These are phyloP conservation scores for Scaptomyza pallida DNA, from an alignment of 1,140 invertebrate genomes.

Conservation along the genomic window DNA sequence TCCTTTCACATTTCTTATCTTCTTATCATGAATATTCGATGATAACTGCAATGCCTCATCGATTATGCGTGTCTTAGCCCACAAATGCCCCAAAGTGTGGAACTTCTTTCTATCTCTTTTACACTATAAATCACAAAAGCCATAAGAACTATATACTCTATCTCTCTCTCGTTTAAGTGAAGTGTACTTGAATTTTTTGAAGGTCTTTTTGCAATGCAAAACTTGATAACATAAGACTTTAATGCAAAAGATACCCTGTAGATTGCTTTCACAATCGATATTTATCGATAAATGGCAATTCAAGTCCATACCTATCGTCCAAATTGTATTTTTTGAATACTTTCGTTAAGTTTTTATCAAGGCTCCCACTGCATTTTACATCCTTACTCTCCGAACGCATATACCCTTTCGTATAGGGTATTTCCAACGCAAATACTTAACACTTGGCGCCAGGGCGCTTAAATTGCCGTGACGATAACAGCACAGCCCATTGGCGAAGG, in stretches of 20 bases:
- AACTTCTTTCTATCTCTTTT: neutral
- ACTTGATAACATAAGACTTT: slow-evolving; percentile 26
- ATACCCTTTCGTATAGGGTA: slow-evolving; percentile 15
- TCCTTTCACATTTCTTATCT: too few species aligned
- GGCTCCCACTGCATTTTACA: too few species aligned
- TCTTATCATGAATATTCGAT: neutral
- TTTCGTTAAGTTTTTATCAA: too few species aligned
- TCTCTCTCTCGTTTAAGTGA: neutral
- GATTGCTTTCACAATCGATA: too few species aligned
- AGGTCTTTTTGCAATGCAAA: slow-evolving; percentile 35
- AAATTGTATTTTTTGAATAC: too few species aligned
- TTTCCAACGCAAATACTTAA: neutral
- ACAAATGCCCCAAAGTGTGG: too few species aligned
- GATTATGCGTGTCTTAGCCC: slow-evolving; percentile 42
- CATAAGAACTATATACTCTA: neutral
- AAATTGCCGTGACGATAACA: slow-evolving; percentile 38
- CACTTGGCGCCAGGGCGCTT: slow-evolving; percentile 50
- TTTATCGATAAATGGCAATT: too few species aligned
- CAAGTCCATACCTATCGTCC: too few species aligned
- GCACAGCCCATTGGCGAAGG: too few species aligned
- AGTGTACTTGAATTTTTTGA: slow-evolving; percentile 35
- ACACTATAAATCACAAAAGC: neutral
- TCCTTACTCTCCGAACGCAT: neutral
- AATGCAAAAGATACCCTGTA: slow-evolving; percentile 6
- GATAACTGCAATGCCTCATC: slow-evolving; percentile 37